Evolutionary conservation across 1,140 invertebrate species (phyloP), one percentile per base, ranked within the genome.

Genomic region (Ylistrum balloti): DNA sequence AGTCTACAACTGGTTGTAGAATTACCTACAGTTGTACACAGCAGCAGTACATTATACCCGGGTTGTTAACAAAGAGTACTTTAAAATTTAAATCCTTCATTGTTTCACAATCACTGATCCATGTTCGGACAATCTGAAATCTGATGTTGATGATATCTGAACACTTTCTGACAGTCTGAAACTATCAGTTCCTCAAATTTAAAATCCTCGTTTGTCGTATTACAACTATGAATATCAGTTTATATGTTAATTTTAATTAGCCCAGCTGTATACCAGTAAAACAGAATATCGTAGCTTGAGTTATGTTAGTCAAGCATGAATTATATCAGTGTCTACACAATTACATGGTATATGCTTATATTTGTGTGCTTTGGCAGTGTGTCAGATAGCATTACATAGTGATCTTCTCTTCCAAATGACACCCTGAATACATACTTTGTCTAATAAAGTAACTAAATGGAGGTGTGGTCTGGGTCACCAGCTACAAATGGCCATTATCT

Each of bases 181-280:
- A 48, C 20, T 20, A 48, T 5, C 22, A 17, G 5, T 1, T 48
- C n/a, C 45, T 20, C 45, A 74, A 74, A 74, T 74, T n/a, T 28
- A 28, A 74, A n/a, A 74, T 2, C 56, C n/a, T n/a, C n/a, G 28
- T 28, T 48, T 17, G 17, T 13, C 13, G 35, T 38, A 74, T 5
- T 17, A 74, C 56, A n/a, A 74, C 9, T 74, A 74, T 74, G 56
- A 74, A 74, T 74, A 74, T 74, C 56, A 74, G 11, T 74, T 74
- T 74, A 28, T 3, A 7, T 22, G n/a, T 17, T 17, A 9, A 28
- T 1, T 74, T 74, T 28, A 74, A 28, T 28, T 28, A 28, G 1
- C 56, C 22, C 56, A 74, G 56, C 22, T 74, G 56, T 74, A 74
- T 28, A 28, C 22, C 28, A n/a, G 56, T 74, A 74, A 74, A 74